phyloP scores from a whole-genome alignment of 1,140 invertebrate genomes.

The Proctacanthus coquilletti region DNA sequence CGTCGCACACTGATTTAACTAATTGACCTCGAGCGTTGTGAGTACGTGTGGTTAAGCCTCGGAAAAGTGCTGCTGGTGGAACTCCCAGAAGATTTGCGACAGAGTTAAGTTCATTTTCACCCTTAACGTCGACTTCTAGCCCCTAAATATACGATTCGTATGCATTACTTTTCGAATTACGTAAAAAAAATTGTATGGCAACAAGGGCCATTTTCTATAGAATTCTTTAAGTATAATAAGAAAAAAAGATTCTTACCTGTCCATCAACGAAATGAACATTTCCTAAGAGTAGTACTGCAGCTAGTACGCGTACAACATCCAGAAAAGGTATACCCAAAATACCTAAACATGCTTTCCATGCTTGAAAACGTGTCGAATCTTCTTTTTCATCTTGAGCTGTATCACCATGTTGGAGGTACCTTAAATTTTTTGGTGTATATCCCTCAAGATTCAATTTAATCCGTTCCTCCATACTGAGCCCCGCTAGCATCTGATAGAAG shows the following conservation, averaged over 20 bases:
- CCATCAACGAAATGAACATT: constrained; percentile 80
- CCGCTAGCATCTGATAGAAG: constrained; percentile 93
- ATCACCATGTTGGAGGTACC: constrained; percentile 64
- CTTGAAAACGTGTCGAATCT: constrained; percentile 61
- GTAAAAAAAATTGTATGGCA: too few species aligned
- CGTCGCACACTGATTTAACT: constrained; percentile 67
- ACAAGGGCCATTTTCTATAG: too few species aligned
- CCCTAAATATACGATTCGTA: too few species aligned
- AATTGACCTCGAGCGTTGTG: constrained; percentile 71
- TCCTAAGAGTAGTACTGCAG: constrained; percentile 77
- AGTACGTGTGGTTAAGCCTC: constrained; percentile 69
- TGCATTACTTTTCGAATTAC: too few species aligned
- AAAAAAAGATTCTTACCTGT: constrained; percentile 25
- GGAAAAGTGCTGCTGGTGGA: constrained; percentile 53
- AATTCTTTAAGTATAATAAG: too few species aligned
- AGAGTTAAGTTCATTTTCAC: constrained; percentile 63
- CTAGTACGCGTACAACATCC: constrained; percentile 81
- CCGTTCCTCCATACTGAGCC: constrained; percentile 72
- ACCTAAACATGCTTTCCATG: constrained; percentile 80
- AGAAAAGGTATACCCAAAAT: constrained; percentile 84
- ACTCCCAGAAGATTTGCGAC: constrained; percentile 74
- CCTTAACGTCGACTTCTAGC: constrained; percentile 55
- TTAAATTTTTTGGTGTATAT: constrained; percentile 61
- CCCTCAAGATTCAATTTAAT: constrained; percentile 71
- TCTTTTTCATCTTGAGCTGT: constrained; percentile 58